Base-by-base conservation (phyloP, 2,888 invertebrate genomes). In the Pecten maximus region DNA sequence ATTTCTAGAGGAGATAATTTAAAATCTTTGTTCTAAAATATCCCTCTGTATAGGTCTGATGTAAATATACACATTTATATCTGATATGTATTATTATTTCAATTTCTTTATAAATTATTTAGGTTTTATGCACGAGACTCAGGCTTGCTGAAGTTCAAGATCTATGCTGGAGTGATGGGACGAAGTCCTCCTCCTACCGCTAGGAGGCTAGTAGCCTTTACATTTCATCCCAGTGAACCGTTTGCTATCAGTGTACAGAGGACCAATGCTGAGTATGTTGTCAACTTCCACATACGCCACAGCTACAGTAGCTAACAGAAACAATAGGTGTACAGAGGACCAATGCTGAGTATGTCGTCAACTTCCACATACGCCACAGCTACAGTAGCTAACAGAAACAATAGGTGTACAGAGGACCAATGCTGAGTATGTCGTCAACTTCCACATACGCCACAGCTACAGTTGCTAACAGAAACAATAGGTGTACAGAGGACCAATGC, bases 201-300 rank as follows among this genome's bases (percentile, higher is more conserved):
- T 19, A 97, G 99, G 93, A 97, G 98, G 93, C 97, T 99, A 23
- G 99, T 99, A 8, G 99, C 99, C 35, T 99, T 99, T 96, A 99
- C 99, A 16, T 99, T 99, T 97, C 99, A 99, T 97, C 99, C 99
- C 0, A 98, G 98, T 23, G 99, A 99, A 97, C 99, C 99, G 0
- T 99, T 99, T 97, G 98, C 99, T 15, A 98, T 99, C 93, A 99
- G 99, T 95, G 98, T 99, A 15, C 99, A 99, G 96, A 97, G 99
- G 94, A 98, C 98, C 16, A 98, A 98, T 97, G 98, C 98, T 0
- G 99, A 99, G 96, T 99, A 99, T 96, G 98, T 99, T 91, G 98
- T 99, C 88, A 99, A 99, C 97, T 98, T 99, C 97, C 99, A 99
- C 96, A 98, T 99, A 90, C 97, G 99, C 95, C 98, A 98, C 93